Base-by-base conservation (phyloP, 2,888 invertebrate genomes). In the Agrotis exclamationis region DNA sequence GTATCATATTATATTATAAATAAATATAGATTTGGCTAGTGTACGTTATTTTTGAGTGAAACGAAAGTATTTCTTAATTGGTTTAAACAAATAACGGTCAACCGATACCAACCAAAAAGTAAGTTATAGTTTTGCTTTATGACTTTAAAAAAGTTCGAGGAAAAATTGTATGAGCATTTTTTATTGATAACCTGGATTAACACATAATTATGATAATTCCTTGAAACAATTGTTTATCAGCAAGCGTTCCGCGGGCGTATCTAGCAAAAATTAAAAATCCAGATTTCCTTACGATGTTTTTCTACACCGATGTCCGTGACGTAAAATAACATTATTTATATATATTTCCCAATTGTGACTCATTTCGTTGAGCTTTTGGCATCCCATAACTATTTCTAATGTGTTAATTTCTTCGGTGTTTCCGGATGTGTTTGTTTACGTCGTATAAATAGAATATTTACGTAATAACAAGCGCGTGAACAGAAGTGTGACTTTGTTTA, bases 361-460 rank as follows among this genome's bases (percentile, higher is more conserved):
- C 56, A 53, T 45, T 28, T 22, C 20, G 39, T 18, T 1, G 3
- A 77, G 14, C 18, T 64, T 69, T 69, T 69, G 68, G 57, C 62
- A 74, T 28, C 54, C 22, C 45, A n/a, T 47, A 47, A 72, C 60
- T 50, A 62, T 45, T 47, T 48, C 22, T 20, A 3, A 47, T 28
- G 53, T 50, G 18, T 63, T 24, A 14, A 56, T 60, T 56, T 63
- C 44, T 20, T 44, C 44, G 51, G 20, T 70, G 53, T 66, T 70
- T 63, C 63, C 79, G 69, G 28, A 63, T 63, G 53, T 22, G 60
- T 63, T 24, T 44, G 44, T 63, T 58, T 58, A 50, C 62, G 13
- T 9, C 7, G 13, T 56, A 70, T 65, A 44, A 63, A 66, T 74
- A 78, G 56, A 63, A 11, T 59, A 24, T 5, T 74, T 69, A 56